Conservation (phyloP, 2,888 invertebrate species). For the Chalcis sispes region DNA sequence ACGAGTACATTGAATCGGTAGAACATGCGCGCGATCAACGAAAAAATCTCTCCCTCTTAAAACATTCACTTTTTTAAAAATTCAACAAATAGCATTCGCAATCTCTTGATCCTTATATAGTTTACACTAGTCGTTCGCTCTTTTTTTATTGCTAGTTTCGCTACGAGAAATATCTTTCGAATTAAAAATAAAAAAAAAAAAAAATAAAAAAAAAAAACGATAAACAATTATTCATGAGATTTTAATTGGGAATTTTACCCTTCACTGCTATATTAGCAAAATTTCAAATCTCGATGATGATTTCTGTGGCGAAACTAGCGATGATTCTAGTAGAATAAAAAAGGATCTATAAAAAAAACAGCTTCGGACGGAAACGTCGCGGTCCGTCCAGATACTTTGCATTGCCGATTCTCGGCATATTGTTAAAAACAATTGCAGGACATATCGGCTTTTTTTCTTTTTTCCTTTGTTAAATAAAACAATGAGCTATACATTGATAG, state of each 20-base stretch:
- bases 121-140: constrained; percentile 44
- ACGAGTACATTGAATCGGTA: constrained; percentile 47
- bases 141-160: constrained; percentile 51
- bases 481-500: constrained; percentile 33
- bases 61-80: constrained; percentile 43
- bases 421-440: constrained; percentile 57
- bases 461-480: constrained; percentile 52
- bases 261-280: constrained; percentile 16
- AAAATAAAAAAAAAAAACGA: constrained; percentile 24
- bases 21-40: constrained; percentile 44
- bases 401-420: constrained; percentile 50
- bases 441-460: constrained; percentile 46
- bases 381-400: constrained; percentile 50
- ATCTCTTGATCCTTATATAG: constrained; percentile 47
- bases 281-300: constrained; percentile 18
- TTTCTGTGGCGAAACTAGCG: constrained; percentile 50
- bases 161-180: constrained; percentile 41
- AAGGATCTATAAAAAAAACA: constrained; percentile 57
- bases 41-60: constrained; percentile 28
- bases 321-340: constrained; percentile 53
- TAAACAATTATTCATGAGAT: not conserved
- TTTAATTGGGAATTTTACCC: constrained; percentile 8
- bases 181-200: constrained; percentile 24
- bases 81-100: constrained; percentile 53
- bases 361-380: constrained; percentile 54